These are phyloP conservation scores for Ariolimax columbianus DNA, from an alignment of 2,888 invertebrate genomes.

Conservation along the genomic window DNA sequence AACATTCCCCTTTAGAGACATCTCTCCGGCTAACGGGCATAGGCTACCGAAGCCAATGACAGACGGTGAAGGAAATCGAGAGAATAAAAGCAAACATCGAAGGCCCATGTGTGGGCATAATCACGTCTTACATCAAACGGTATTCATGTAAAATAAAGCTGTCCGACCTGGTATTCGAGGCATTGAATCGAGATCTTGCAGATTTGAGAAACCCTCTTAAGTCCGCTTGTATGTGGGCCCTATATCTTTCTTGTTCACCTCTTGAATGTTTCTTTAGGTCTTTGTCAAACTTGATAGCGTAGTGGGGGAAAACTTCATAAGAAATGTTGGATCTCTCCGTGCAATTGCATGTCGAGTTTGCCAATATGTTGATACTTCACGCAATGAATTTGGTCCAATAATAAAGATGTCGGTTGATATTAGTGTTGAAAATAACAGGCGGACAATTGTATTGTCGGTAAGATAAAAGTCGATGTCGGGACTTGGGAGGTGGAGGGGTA, in stretches of 20 bases:
- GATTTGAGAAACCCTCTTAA: constrained; percentile 8
- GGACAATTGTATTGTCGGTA: background rate
- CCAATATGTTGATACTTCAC: background rate
- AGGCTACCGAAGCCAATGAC: background rate
- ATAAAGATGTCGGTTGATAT: background rate
- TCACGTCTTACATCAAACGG: constrained; percentile 35
- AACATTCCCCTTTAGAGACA: background rate
- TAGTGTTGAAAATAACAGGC: background rate
- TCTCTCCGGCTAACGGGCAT: background rate
- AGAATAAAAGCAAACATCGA: constrained; percentile 8
- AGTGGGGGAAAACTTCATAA: background rate
- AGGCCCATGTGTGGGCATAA: constrained; percentile 38
- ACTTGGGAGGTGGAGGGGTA: background rate
- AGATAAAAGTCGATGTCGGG: background rate
- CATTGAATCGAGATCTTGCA: constrained; percentile 10
- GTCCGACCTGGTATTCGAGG: background rate
- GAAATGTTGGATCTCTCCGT: background rate
- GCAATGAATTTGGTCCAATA: background rate
- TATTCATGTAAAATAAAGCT: constrained; percentile 39
- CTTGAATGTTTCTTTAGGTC: background rate
- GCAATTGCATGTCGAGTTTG: constrained; percentile 7
- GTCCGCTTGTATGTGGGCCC: background rate
- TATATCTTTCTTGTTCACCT: background rate
- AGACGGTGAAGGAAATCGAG: background rate
- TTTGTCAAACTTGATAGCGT: background rate